Evolutionary conservation across 1,140 invertebrate genomes (phyloP).

Genomic region (Philopotamus ludificatus): DNA sequence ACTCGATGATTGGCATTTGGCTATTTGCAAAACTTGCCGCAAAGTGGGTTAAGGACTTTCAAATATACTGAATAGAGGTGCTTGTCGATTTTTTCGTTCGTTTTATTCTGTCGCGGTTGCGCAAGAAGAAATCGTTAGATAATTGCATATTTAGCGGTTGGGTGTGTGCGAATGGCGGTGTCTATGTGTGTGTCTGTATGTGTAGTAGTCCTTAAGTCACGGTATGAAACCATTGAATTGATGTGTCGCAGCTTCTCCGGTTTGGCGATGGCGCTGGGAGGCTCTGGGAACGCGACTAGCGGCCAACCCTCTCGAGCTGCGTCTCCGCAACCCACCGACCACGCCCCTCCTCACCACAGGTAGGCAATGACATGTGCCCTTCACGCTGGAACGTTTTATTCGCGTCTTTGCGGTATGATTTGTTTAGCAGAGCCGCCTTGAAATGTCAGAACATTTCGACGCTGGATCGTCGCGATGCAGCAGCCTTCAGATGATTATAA

Average conservation of each 20-base stretch:
- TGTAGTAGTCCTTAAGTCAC: too few relatives aligned
- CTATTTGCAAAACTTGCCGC: conserved; percentile 26
- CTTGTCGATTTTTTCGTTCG: conserved; percentile 21
- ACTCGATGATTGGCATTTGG: conserved; percentile 32
- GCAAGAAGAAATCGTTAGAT: conserved; percentile 31
- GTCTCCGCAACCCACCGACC: conserved; percentile 48
- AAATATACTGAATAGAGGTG: conserved; percentile 23
- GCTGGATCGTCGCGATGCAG: too few relatives aligned
- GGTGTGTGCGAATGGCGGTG: neutral
- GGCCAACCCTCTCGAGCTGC: conserved; percentile 44
- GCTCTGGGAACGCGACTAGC: conserved; percentile 47
- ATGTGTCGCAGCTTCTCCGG: conserved; percentile 55
- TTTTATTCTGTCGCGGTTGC: conserved; percentile 27
- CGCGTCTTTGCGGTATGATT: too few relatives aligned
- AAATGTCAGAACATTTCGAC: too few relatives aligned
- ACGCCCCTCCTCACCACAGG: conserved; percentile 50
- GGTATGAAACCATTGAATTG: too few relatives aligned
- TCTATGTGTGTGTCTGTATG: neutral
- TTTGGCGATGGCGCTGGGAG: conserved; percentile 54
- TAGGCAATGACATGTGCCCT: conserved; percentile 51
- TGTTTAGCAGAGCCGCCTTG: neutral
- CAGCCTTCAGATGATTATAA: too few relatives aligned
- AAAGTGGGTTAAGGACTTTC: conserved; percentile 41
- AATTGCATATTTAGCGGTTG: too few relatives aligned
- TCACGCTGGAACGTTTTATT: conserved; percentile 46